Evolutionary conservation across 2,113 vertebrate species (phyloP).

Genomic region (Excalfactoria chinensis): DNA sequence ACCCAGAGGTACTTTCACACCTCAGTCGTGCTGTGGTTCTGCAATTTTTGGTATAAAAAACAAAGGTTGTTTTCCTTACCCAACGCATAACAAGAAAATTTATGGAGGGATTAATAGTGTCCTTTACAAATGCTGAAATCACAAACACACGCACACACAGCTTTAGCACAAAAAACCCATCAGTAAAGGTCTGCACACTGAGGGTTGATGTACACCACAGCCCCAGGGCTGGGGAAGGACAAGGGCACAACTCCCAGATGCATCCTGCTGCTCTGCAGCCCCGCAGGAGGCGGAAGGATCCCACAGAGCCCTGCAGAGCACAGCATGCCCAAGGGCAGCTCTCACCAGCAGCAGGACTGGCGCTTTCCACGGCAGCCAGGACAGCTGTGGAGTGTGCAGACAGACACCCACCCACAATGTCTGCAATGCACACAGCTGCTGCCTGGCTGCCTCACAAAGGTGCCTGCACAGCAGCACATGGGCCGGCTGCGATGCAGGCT

Average conservation of each 20-base stretch:
- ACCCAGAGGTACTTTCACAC: not conserved
- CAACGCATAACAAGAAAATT: not conserved
- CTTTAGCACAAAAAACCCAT: not conserved
- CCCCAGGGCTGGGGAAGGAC: not conserved
- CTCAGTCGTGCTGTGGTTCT: not conserved
- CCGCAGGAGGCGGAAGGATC: not conserved
- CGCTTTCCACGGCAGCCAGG: not conserved
- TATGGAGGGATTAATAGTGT: not conserved
- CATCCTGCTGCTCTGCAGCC: not conserved
- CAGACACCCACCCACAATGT: constrained; percentile 68
- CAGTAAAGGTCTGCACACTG: accelerated
- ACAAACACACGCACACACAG: accelerated
- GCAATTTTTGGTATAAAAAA: not conserved
- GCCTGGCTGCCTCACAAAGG: constrained; percentile 73
- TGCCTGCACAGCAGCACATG: constrained; percentile 60
- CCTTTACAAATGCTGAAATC: not conserved
- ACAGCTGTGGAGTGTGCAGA: constrained; percentile 65
- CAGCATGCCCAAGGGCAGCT: not conserved
- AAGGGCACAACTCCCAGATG: not conserved
- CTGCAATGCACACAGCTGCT: constrained; percentile 76
- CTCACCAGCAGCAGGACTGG: not conserved
- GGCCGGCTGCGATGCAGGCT: constrained; percentile 34
- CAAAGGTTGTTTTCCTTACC: not conserved
- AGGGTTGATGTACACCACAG: not conserved
- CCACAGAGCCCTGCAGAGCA: not conserved